phyloP scores from a whole-genome alignment of 1,140 invertebrate species.

The Drosophila truncata region DNA sequence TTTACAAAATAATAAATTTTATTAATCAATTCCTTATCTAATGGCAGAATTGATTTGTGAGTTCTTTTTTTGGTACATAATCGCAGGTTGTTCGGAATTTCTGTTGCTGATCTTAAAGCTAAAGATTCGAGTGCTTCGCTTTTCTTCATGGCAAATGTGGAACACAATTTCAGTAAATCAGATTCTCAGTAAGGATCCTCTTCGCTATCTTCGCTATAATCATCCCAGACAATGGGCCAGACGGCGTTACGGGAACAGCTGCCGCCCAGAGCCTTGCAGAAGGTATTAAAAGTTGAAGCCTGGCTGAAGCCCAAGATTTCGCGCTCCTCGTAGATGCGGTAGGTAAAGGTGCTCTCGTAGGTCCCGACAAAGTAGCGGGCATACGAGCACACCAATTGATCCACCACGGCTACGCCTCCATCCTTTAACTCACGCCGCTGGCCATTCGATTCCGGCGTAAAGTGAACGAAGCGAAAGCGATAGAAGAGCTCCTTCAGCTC shows the following conservation, averaged over 20 bases:
- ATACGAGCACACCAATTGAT: constrained; percentile 97
- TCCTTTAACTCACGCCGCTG: constrained; percentile 89
- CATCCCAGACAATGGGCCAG: constrained; percentile 86
- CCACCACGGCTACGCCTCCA: constrained; percentile 96
- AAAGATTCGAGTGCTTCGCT: constrained; percentile 25
- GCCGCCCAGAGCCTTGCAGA: constrained; percentile 89
- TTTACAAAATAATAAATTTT: constrained; percentile 4
- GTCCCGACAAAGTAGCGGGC: constrained; percentile 95
- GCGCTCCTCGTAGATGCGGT: constrained; percentile 98
- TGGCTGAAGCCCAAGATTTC: constrained; percentile 95
- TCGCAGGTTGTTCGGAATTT: constrained; percentile 47
- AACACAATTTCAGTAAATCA: no score
- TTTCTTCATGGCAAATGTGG: not conserved
- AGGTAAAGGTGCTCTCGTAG: constrained; percentile 97
- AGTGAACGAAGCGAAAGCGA: constrained; percentile 68
- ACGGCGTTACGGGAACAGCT: constrained; percentile 85
- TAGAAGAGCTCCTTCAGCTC: constrained; percentile 77
- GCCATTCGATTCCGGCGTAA: constrained; percentile 67
- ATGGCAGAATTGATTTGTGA: constrained; percentile 3
- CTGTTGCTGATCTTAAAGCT: constrained; percentile 25
- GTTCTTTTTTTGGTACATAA: constrained; percentile 37
- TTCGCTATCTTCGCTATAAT: constrained; percentile 35
- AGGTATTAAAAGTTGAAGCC: constrained; percentile 94
- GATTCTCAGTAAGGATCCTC: constrained; percentile 36
- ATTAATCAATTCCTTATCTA: not conserved